Base-by-base conservation (phyloP, 2,113 vertebrate species). In the Hippocampus mohnikei region DNA sequence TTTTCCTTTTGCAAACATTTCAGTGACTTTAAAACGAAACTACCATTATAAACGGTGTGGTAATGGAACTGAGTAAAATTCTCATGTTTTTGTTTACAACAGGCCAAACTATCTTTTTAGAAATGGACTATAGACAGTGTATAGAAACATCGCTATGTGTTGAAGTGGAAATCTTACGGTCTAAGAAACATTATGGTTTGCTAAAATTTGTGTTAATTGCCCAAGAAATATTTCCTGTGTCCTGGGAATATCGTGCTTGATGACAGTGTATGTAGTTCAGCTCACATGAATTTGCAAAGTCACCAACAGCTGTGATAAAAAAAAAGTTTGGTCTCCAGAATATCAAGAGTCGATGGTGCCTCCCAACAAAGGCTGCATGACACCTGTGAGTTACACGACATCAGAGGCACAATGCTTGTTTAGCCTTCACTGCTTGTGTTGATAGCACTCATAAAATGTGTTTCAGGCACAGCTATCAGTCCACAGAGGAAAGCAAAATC, bases 401-500 rank as follows among this genome's bases (percentile, higher is more conserved):
- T 16, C 7, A 23, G 15, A 61, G 59, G 74, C 58, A 70, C 33
- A 2, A 3, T 42, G 3, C 40, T 59, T 46, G 21, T 69, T 70
- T 37, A 27, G 53, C 10, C 66, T 66, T 8, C 11, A 4, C 33
- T 52, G 56, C 40, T 63, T 50, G 44, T 46, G 41, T 50, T 18
- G 3, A 18, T 6, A 3, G 76, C 56, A 63, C 76, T 41, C 77
- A 74, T 67, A 79, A 77, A 72, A n/a, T 8, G 59, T 61, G 50
- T 75, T 84, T 84, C 60, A 83, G 81, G 81, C 84, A 87, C 77
- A 82, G 65, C 52, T 84, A 21, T 52, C 62, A 50, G 53, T 67
- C 69, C 37, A 41, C 70, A 75, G 69, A 72, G 70, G 37, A 40
- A 58, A 50, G 67, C 23, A 21, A 61, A 55, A 55, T 8, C 52